Evolutionary conservation across 2,113 vertebrate species (phyloP), one percentile per base, ranked within the genome.

Genomic region (Lethenteron reissneri): DNA sequence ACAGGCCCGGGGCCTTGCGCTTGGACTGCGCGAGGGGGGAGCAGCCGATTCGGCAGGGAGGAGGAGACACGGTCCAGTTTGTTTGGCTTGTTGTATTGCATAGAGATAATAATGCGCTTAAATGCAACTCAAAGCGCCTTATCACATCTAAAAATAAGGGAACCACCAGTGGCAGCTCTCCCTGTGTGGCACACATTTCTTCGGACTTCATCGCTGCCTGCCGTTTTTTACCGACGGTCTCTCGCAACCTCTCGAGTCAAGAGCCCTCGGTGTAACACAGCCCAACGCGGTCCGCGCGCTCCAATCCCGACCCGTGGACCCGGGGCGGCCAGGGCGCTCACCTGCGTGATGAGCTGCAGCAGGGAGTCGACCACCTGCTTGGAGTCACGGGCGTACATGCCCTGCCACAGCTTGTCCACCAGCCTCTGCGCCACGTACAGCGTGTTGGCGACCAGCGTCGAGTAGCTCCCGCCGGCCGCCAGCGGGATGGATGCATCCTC

Each of bases 351-450:
- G 72, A 97, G 86, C 79, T 97, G 92, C 79, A 95, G 88, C 64
- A 97, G 92, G 79, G 96, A 97, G 71, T 97, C 94, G 80, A 99
- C 90, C 75, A 99, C 89, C 75, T 94, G 83, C 76, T 97, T 99
- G 79, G 94, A 95, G 78, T 99, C 92, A 81, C 92, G 97, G 83
- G 91, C 96, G 84, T 97, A 96, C 90, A 99, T 95, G 75, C 94
- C 89, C 84, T 99, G 94, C 94, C 94, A 99, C 76, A 99, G 87
- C 78, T 99, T 99, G 82, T 99, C 94, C 80, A 99, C 94, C 76
- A 97, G 88, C 58, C 94, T 84, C 76, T 99, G 94, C 11, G 86
- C 90, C 79, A 97, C 96, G 81, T 96, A 99, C 82, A 99, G 96
- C 69, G 96, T 91, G 3, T 99, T 99, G 84, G 90, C 90, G 77